These are phyloP conservation scores for Poeciliopsis occidentalis DNA, from an alignment of 2,113 vertebrate species.

Conservation along the genomic window DNA sequence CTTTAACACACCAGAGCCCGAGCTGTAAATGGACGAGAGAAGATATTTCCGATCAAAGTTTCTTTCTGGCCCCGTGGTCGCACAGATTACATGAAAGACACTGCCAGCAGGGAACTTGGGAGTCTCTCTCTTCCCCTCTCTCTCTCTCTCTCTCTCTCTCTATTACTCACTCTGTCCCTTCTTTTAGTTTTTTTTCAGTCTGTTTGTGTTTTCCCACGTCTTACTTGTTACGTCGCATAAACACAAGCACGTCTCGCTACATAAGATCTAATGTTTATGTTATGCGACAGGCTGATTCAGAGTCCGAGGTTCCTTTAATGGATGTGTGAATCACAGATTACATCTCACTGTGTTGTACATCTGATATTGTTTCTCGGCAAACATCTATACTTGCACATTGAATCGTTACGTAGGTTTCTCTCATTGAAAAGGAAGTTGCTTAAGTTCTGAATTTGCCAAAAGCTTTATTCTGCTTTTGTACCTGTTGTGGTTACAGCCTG, in stretches of 20 bases:
- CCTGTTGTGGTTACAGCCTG: background rate
- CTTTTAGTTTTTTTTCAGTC: constrained; percentile 20
- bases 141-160: background rate
- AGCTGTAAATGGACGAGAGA: constrained; percentile 54
- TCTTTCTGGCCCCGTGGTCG: constrained; percentile 43
- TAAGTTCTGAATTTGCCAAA: background rate
- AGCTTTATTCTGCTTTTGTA: background rate
- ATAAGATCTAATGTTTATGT: constrained; percentile 40
- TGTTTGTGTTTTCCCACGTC: constrained; percentile 39
- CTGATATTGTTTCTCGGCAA: background rate
- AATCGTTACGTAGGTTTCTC: background rate
- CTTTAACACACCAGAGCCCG: constrained; percentile 15
- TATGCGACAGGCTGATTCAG: constrained; percentile 32
- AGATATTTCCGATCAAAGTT: constrained; percentile 71
- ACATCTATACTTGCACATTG: background rate
- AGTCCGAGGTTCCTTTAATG: constrained; percentile 3
- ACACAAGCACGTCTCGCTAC: constrained; percentile 26
- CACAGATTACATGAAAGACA: constrained; percentile 53
- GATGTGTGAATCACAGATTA: background rate
- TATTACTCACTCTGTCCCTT: constrained; percentile 29
- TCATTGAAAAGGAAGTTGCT: background rate
- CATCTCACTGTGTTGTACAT: constrained; percentile 14
- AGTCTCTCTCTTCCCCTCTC: constrained; percentile 12
- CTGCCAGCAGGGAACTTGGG: constrained; percentile 42
- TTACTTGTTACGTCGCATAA: constrained; percentile 57